Evolutionary conservation across 2,113 vertebrate species (phyloP), one percentile per base, ranked within the genome.

Genomic region (Oncorhynchus mykiss): DNA sequence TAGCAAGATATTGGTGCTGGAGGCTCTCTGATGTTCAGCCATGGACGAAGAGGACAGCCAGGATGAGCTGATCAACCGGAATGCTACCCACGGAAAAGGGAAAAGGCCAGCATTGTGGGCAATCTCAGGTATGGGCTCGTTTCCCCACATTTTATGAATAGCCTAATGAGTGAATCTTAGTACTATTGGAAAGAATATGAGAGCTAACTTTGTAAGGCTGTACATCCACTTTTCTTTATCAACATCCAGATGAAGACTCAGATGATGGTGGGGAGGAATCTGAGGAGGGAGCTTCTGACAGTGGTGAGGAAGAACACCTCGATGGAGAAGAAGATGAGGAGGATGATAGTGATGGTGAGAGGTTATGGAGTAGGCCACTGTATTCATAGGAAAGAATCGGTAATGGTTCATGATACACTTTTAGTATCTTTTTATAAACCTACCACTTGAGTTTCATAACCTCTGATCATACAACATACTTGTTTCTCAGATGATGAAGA

Each of bases 11-110:
- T 62, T 62, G 59, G 67, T 67, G 65, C 13, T 67, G 66, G 29
- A 70, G 75, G 45, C 77, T 83, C 79, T 89, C 92, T 86, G 0
- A 97, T 97, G 96, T 85, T 90, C 87, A 88, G 83, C 82, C 86
- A 99, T 99, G 98, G 97, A 96, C 77, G 96, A 96, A 11, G 93
- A 95, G 22, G 95, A 98, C 89, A 98, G 93, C 86, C 95, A 95
- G 85, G 96, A 99, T 7, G 95, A 99, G 74, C 91, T 94, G 74
- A 93, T 96, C 80, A 95, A 94, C 86, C 92, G 67, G 69, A 95
- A 90, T 13, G 74, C 91, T 0, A 91, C 91, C 0, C 83, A 90
- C 1, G 88, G 90, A 48, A 95, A 93, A 89, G 90, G 86, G 67
- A 95, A 80, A 27, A 89, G 83, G 59, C 90, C 89, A 24, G 70